A percentile compares a stretch with the other conserved stretches of the same genome.
Conservation (phyloP, 2,888 invertebrate genomes). For the Minunthozetes semirufus region DNA sequence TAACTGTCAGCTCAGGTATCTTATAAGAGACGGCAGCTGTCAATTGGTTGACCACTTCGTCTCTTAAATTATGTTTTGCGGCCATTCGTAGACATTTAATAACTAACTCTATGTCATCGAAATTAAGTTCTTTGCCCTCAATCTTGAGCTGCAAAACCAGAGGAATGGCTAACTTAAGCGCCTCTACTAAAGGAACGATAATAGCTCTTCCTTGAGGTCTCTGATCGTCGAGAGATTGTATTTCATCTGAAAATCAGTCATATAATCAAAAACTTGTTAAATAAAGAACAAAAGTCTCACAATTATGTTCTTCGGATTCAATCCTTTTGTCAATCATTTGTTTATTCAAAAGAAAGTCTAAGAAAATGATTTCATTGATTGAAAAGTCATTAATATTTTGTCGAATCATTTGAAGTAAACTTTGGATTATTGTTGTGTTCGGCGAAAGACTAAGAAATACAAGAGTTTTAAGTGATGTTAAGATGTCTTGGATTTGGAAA, state of each 20-base stretch:
- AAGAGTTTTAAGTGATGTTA: slow-evolving; percentile 34
- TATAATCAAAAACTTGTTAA: neutral
- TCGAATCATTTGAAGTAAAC: slow-evolving; percentile 59
- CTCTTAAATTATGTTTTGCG: slow-evolving; percentile 45
- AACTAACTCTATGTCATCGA: slow-evolving; percentile 38
- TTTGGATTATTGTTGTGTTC: slow-evolving; percentile 53
- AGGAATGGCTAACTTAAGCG: slow-evolving; percentile 60
- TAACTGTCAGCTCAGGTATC: neutral
- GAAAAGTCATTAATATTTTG: slow-evolving; percentile 58
- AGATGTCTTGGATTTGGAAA: slow-evolving; percentile 36
- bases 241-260: neutral
- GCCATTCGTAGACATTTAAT: slow-evolving; percentile 47
- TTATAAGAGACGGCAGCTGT: slow-evolving; percentile 45
- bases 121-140: slow-evolving; percentile 51
- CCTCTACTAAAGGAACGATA: slow-evolving; percentile 56
- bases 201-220: slow-evolving; percentile 46
- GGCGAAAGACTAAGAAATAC: slow-evolving; percentile 22
- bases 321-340: neutral
- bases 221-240: neutral
- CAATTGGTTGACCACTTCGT: slow-evolving; percentile 55
- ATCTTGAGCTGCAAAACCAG: slow-evolving; percentile 61
- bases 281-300: neutral
- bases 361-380: slow-evolving; percentile 58
- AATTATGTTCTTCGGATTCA: neutral
- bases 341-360: slow-evolving; percentile 55